Percentiles rank a stretch among this genome's conserved stretches.
phyloP scores from a whole-genome alignment of 37 sponge, comb jelly and placozoan genomes.

The Spongilla lacustris region DNA sequence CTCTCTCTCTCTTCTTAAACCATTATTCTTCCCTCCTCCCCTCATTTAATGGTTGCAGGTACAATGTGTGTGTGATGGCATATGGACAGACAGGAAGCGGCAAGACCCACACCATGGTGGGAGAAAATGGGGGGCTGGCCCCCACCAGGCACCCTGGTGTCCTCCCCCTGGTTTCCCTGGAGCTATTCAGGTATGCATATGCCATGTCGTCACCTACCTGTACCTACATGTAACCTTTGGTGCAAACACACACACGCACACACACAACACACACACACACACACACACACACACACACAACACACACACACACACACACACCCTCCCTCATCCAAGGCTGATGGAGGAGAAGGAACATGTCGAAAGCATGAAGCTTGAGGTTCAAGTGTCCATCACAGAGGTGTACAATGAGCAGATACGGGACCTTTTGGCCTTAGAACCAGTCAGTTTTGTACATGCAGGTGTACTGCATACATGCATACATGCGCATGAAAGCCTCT shows the following conservation, averaged over 20 bases:
- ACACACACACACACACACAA: no score
- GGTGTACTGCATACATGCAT: no score
- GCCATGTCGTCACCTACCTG: neutral
- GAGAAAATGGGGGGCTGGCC: constrained; percentile 22
- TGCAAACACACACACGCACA: neutral
- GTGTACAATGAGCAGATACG: constrained; percentile 66
- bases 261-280: no score
- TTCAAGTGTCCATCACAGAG: constrained; percentile 58
- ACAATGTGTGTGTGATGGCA: constrained; percentile 82
- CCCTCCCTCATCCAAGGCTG: constrained; percentile 38
- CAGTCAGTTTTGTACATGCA: no score
- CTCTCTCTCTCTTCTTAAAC: no score
- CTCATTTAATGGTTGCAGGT: constrained; percentile 24
- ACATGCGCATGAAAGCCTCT: no score
- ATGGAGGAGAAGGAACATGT: constrained; percentile 40
- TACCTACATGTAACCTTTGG: no score
- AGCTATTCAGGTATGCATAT: constrained; percentile 57
- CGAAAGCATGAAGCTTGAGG: neutral
- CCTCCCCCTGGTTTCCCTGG: constrained; percentile 51
- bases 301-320: no score
- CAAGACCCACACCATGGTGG: constrained; percentile 81
- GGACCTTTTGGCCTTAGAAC: constrained; percentile 36
- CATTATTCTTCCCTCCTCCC: no score
- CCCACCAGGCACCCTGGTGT: constrained; percentile 41
- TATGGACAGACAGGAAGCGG: constrained; percentile 82